Evolutionary conservation across 2,888 invertebrate genomes (phyloP).

Genomic region (Antitype chi): DNA sequence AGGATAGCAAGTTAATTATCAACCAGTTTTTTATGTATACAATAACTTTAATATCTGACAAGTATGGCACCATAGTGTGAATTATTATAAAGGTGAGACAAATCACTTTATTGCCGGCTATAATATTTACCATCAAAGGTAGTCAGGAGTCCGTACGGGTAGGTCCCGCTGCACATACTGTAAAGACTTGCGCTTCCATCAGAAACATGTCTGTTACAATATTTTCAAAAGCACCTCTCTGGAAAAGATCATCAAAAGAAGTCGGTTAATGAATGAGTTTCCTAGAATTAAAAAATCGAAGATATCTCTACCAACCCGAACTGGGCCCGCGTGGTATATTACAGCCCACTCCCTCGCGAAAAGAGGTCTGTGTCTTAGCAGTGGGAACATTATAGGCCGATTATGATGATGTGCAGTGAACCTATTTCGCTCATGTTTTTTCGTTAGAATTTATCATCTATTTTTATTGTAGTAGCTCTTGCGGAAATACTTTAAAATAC

Average conservation of each 20-base stretch:
- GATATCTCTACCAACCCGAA: no score
- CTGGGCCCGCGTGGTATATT: no score
- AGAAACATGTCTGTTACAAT: not conserved
- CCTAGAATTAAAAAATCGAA: no score
- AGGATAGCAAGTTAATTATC: not conserved
- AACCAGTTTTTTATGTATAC: not conserved
- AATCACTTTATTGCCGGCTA: slow-evolving; percentile 27
- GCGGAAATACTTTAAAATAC: slow-evolving; percentile 3
- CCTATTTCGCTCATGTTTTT: not conserved
- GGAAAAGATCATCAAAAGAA: not conserved
- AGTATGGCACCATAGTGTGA: slow-evolving; percentile 43
- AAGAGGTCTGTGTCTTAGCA: no score
- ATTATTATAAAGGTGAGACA: slow-evolving; percentile 23
- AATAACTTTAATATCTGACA: not conserved
- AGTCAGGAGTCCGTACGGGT: not conserved
- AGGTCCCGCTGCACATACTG: not conserved
- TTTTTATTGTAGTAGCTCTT: slow-evolving; percentile 17
- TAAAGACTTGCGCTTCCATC: not conserved
- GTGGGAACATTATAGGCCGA: no score
- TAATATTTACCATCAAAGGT: slow-evolving; percentile 1
- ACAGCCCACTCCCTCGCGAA: no score
- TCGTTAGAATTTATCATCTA: not conserved
- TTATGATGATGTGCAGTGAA: not conserved
- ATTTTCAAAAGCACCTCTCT: not conserved
- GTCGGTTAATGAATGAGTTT: no score